These are phyloP conservation scores for Embiotoca jacksoni DNA, from an alignment of 2,113 vertebrate genomes.

Conservation along the genomic window DNA sequence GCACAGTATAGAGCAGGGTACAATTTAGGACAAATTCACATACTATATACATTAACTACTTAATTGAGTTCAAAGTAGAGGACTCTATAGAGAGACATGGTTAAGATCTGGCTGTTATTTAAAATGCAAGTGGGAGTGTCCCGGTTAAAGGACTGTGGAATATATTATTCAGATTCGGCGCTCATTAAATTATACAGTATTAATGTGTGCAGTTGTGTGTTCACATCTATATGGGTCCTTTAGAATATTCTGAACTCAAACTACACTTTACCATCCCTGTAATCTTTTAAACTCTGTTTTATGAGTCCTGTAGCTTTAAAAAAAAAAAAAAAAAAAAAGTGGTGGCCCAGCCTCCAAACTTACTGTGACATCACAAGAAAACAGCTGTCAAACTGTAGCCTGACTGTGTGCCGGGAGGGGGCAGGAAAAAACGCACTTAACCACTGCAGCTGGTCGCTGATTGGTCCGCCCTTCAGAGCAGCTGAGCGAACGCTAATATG, in stretches of 20 bases:
- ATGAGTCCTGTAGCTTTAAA: neutral
- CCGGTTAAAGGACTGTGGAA: conserved; percentile 2
- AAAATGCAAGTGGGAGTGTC: conserved; percentile 3
- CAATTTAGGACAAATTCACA: conserved; percentile 11
- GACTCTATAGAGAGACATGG: conserved; percentile 1
- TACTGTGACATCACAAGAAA: neutral
- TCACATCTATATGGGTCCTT: neutral
- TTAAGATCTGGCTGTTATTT: conserved; percentile 16
- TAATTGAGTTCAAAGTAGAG: conserved; percentile 14
- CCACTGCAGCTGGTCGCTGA: too few relatives aligned
- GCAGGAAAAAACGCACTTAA: too few relatives aligned
- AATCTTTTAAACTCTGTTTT: neutral
- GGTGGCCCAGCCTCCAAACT: neutral
- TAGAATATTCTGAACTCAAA: conserved; percentile 2
- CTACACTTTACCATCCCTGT: neutral
- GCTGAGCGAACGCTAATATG: too few relatives aligned
- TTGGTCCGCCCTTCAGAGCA: too few relatives aligned
- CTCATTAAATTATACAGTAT: neutral
- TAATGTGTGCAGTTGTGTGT: neutral
- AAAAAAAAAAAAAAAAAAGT: neutral
- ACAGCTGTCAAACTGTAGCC: neutral
- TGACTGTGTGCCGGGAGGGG: neutral
- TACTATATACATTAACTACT: neutral
- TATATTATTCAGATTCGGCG: neutral
- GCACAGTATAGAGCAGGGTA: neutral